Evolutionary conservation across 2,888 invertebrate species (phyloP).

Genomic region (Epinotia brunnichana): DNA sequence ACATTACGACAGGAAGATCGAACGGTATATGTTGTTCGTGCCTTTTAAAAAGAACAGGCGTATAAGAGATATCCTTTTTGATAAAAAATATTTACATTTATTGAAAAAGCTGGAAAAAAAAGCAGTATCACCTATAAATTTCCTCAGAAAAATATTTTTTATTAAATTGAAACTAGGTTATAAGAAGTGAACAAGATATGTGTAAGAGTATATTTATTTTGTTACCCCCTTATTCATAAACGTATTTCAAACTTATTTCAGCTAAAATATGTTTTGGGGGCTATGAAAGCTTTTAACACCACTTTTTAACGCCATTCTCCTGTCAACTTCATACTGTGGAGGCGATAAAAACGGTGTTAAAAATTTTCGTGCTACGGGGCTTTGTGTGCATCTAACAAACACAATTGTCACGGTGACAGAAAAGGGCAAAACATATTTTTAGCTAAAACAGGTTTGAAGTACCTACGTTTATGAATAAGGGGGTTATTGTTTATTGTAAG

Average conservation of each 20-base stretch:
- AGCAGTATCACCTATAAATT: slow-evolving; percentile 3
- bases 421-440: slow-evolving; percentile 4
- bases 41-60: slow-evolving; percentile 11
- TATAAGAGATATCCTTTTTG: slow-evolving; percentile 19
- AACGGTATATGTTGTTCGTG: slow-evolving; percentile 12
- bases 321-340: neutral
- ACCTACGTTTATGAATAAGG: neutral
- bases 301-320: no score
- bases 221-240: slow-evolving; percentile 6
- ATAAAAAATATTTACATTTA: slow-evolving; percentile 13
- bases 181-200: slow-evolving; percentile 4
- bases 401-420: slow-evolving; percentile 4
- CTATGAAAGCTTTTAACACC: no score
- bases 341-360: neutral
- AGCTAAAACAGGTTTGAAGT: slow-evolving; percentile 1
- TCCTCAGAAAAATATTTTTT: slow-evolving; percentile 2
- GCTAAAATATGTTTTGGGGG: neutral
- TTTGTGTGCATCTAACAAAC: slow-evolving; percentile 5
- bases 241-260: slow-evolving; percentile 5
- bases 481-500: neutral
- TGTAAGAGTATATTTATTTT: slow-evolving; percentile 1
- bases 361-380: no score
- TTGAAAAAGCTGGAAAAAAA: slow-evolving; percentile 6
- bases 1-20: slow-evolving; percentile 24
- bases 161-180: slow-evolving; percentile 12